Percentiles rank a stretch among this genome's conserved stretches.
Evolutionary conservation across 2,797 vertebrate genomes (phyloP).

Genomic region (Xerus rutilus): DNA sequence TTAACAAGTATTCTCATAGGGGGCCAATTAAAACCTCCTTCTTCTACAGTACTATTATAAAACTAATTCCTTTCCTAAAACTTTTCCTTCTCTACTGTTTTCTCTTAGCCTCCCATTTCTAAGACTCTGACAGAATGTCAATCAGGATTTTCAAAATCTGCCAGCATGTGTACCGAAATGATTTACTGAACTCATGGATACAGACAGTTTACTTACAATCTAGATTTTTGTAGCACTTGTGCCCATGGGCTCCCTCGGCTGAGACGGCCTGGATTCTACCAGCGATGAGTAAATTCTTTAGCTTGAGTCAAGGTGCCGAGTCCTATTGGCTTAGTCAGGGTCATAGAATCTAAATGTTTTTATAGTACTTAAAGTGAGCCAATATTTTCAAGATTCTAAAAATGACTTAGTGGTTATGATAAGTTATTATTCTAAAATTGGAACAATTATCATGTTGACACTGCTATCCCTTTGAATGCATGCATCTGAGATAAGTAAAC

Average conservation of each 20-base stretch:
- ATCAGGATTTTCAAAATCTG: constrained; percentile 63
- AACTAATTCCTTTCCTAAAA: constrained; percentile 55
- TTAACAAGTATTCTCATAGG: constrained; percentile 34
- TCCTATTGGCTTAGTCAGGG: constrained; percentile 46
- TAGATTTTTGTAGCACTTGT: constrained; percentile 22
- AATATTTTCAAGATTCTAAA: constrained; percentile 64
- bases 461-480: background rate
- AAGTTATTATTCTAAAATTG: background rate
- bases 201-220: background rate
- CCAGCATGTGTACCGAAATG: background rate
- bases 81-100: constrained; percentile 30
- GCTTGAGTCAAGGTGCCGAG: constrained; percentile 22
- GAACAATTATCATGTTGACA: background rate
- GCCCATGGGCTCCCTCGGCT: background rate
- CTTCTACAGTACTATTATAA: background rate
- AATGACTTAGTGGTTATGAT: background rate
- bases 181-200: background rate
- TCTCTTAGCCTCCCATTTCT: constrained; percentile 24
- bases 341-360: constrained; percentile 69
- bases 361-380: constrained; percentile 62
- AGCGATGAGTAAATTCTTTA: constrained; percentile 32
- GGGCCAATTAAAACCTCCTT: constrained; percentile 62
- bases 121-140: constrained; percentile 58
- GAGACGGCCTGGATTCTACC: constrained; percentile 1
- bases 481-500: background rate